Conservation (phyloP, 2,888 invertebrate species). For the Cheilosia pagana region DNA sequence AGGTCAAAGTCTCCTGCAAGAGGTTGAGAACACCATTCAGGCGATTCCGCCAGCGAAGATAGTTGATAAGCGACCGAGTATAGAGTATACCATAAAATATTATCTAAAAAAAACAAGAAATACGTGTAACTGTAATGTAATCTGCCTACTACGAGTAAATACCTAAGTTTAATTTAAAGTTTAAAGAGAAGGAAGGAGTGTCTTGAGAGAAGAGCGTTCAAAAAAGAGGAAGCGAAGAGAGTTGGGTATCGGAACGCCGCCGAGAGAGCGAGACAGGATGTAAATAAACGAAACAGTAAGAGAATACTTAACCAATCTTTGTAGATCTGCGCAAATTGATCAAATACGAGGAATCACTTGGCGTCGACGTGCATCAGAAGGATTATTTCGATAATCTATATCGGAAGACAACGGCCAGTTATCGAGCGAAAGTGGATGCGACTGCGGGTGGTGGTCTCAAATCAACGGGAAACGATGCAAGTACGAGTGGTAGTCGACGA, state of each 20-base stretch:
- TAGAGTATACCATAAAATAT: conserved; percentile 52
- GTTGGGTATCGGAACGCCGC: conserved; percentile 44
- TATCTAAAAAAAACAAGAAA: conserved; percentile 33
- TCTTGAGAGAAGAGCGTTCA: conserved; percentile 46
- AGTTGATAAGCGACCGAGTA: conserved; percentile 74
- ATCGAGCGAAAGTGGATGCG: conserved; percentile 81
- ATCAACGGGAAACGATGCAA: conserved; percentile 2
- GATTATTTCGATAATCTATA: conserved; percentile 81
- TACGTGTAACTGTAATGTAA: conserved; percentile 69
- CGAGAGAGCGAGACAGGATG: conserved; percentile 44
- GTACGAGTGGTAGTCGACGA: conserved; percentile 7
- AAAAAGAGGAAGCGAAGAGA: conserved; percentile 35
- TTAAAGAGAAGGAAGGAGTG: conserved; percentile 15
- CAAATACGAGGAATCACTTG: conserved; percentile 82
- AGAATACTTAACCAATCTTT: conserved; percentile 64
- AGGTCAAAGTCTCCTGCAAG: conserved; percentile 81
- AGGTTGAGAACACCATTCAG: conserved; percentile 81
- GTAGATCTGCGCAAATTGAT: conserved; percentile 82
- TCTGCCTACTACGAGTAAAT: conserved; percentile 63
- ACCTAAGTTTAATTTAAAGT: conserved; percentile 51
- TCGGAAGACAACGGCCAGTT: conserved; percentile 82
- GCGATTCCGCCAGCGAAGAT: conserved; percentile 82
- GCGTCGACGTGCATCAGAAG: conserved; percentile 77
- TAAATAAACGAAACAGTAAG: conserved; percentile 43
- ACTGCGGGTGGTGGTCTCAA: not conserved